Percentiles rank a stretch among this genome's conserved stretches.
These are phyloP conservation scores for Oscheius sp. DNA, from an alignment of 2,888 invertebrate genomes.

Conservation along the genomic window DNA sequence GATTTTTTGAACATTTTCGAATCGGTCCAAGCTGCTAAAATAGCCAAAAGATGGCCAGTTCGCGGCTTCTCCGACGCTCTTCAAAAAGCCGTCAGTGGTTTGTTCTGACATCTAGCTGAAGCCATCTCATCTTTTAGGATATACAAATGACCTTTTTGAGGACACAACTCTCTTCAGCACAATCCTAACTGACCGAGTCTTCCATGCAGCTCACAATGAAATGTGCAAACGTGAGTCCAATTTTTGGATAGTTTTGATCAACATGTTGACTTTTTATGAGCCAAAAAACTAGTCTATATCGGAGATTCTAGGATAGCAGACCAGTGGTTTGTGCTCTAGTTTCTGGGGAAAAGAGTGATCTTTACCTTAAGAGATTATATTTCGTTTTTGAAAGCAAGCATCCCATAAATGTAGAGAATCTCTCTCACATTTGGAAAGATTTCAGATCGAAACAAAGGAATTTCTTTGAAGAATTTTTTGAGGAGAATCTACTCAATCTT, in stretches of 20 bases:
- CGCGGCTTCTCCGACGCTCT: slow-evolving; percentile 27
- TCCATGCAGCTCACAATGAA: neutral
- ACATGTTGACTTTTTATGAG: no score
- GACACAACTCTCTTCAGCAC: neutral
- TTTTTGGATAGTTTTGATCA: no score
- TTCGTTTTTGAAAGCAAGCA: no score
- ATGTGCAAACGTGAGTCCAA: slow-evolving; percentile 12
- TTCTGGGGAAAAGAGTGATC: neutral
- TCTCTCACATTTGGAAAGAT: no score
- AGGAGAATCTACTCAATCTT: no score
- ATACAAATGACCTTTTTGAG: slow-evolving; percentile 1
- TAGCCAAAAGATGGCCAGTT: slow-evolving; percentile 40
- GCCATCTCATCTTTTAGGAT: neutral
- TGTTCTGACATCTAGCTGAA: neutral
- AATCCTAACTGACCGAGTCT: neutral
- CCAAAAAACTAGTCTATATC: neutral
- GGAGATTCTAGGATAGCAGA: neutral
- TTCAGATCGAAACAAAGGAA: no score
- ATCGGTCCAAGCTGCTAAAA: slow-evolving; percentile 34
- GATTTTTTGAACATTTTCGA: slow-evolving; percentile 39
- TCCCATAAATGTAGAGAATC: no score
- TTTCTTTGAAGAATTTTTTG: no score
- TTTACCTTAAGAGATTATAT: no score
- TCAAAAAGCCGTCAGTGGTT: neutral
- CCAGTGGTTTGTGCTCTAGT: no score